Evolutionary conservation across 2,888 invertebrate genomes (phyloP), one percentile per base, ranked within the genome.

Genomic region (Lysandra bellargus): DNA sequence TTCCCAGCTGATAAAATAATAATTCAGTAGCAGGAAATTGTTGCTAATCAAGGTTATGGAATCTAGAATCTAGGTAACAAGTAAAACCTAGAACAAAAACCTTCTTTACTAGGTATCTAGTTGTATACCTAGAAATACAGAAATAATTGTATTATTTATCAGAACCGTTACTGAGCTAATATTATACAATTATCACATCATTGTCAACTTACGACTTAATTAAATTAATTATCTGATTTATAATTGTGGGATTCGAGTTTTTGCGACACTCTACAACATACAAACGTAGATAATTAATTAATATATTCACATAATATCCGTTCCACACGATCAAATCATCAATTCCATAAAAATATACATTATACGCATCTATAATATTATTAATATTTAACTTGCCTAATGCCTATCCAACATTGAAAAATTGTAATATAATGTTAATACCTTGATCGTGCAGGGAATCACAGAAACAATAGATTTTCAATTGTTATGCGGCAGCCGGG

Each of bases 131-230:
- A 69, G 69, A 69, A 69, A 69, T 30, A 30, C 23, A 61, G 9
- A 64, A 37, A 69, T 37, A 69, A 69, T 37, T 69, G 33, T 17
- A 69, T 69, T 37, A 37, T 69, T 33, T 14, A 69, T 33, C 5
- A 69, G 69, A 69, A 69, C 5, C 30, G 33, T 14, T 37, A 37
- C 69, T 69, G 69, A 69, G 69, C 5, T 37, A 33, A 69, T 14
- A 30, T 69, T 69, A 69, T 69, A 69, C 69, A 69, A 69, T 69
- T 69, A 69, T 69, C 69, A 69, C 69, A 69, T 69, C 64, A 69
- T 37, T 69, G 69, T 69, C 69, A 69, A 69, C 33, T 33, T 57
- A 4, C 4, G 64, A 30, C 30, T n/a, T 12, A 64, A 64, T 30
- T 5, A 17, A 33, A 30, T 0, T 69, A 17, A 69, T 69, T 69